Base-by-base conservation (phyloP, 2,797 vertebrate genomes). In the Tadarida brasiliensis region DNA sequence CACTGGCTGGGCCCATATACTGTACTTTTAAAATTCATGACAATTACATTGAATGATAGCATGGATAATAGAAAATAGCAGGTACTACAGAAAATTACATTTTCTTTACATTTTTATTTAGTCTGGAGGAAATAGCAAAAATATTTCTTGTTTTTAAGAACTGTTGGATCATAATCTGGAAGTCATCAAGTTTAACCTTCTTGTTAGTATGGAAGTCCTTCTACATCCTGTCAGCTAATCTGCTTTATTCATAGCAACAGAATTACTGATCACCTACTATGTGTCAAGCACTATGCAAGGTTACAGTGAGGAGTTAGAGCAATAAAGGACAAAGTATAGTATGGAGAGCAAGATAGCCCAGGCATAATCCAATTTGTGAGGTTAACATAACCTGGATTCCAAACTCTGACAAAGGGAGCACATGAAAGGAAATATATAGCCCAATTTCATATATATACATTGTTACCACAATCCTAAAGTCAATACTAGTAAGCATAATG, bases 71-170 rank as follows among this genome's bases (percentile, higher is more conserved):
- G 11, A 71, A 93, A 84, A 70, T 26, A 83, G 51, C 35, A 84
- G 28, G 17, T 57, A 26, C 1, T 81, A 57, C 9, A 61, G 63
- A 87, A 94, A 92, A 70, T 54, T 33, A 30, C 1, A 59, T 57
- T 92, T 74, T 86, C 39, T 44, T 44, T 44, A 44, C 39, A 44
- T 51, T 59, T 91, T 63, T 57, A 80, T 94, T 93, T 57, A 24
- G 14, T 82, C 57, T 95, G 20, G 35, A 74, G 26, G 57, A 91
- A 59, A 70, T 47, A 70, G 24, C 28, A 92, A 91, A 91, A 51
- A 51, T 85, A 54, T 20, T 80, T 83, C 44, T 49, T 73, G 9
- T 82, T 91, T 91, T 92, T 7, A 68, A 87, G 17, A 87, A 70
- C 78, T 83, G 10, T 44, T 63, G 51, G 70, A 33, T 87, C 57